Base-by-base conservation (phyloP, 2,797 vertebrate species). In the Ctenochaetus hawaiiensis region DNA sequence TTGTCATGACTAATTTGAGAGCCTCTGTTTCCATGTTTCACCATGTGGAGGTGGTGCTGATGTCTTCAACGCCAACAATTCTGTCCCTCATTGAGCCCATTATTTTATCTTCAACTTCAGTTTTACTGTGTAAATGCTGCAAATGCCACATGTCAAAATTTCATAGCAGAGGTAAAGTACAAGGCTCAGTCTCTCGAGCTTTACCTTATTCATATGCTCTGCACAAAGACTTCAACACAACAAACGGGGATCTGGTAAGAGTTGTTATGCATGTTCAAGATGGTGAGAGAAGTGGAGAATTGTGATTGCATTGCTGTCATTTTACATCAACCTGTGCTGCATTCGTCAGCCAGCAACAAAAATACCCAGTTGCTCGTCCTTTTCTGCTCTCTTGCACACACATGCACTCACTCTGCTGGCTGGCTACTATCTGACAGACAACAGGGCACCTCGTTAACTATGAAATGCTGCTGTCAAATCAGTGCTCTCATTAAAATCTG, bases 401-500 rank as follows among this genome's bases (percentile, higher is more conserved):
- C 48, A 51, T 54, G 37, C 51, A 23, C 41, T n/a, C 20, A 23
- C 67, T 47, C 72, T 14, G 67, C 76, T 78, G 81, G 39, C 68
- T 61, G 64, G 70, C 59, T 71, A 82, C 68, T 52, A 70, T 66
- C 83, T 83, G 67, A 80, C 77, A 86, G 80, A 66, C 83, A 87
- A 81, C 82, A 78, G 51, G 73, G 68, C 43, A 69, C 62, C 84
- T 90, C 30, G 45, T 89, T 90, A 88, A 74, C 70, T 72, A 72
- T 78, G 66, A 79, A 78, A 85, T 63, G 49, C 61, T 41, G 62
- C 68, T 64, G 78, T 85, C 87, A 89, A 91, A 90, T 92, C 85
- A 91, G 65, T 82, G 73, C 18, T 62, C 85, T 89, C 79, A 84
- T 91, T 89, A 87, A 90, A 89, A 89, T 71, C 67, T 64, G 53